A percentile compares a stretch with the other conserved stretches of the same genome.
These are phyloP conservation scores for Cinclus cinclus DNA, from an alignment of 2,113 vertebrate genomes.

Conservation along the genomic window DNA sequence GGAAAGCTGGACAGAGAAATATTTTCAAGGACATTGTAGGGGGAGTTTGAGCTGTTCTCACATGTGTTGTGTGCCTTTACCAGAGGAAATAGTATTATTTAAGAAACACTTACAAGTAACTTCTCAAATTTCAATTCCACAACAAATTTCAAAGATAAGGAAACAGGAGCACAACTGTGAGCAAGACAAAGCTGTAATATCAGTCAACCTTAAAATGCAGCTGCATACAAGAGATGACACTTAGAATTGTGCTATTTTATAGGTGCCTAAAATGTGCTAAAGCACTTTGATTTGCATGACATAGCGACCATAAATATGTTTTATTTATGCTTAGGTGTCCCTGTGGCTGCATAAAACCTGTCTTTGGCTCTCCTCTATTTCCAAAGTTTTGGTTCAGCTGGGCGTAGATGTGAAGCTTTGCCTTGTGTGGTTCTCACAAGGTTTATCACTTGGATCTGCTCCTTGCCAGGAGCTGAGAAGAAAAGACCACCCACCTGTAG, in stretches of 20 bases:
- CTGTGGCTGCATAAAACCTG: background rate
- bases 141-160: background rate
- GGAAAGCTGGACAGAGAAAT: background rate
- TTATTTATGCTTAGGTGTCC: background rate
- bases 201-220: background rate
- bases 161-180: background rate
- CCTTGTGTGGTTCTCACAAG: background rate
- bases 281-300: background rate
- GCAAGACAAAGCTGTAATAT: background rate
- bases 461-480: background rate
- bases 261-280: background rate
- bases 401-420: fast-evolving
- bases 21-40: background rate
- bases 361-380: background rate
- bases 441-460: background rate
- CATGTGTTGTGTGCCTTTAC: background rate
- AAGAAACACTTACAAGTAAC: background rate
- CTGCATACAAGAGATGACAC: background rate
- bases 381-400: background rate
- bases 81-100: background rate
- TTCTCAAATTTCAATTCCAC: background rate
- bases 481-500: background rate
- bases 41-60: background rate
- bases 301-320: fast-evolving
- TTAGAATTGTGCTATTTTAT: background rate